These are phyloP conservation scores for Teleogryllus occipitalis DNA, from an alignment of 1,140 invertebrate genomes.

Conservation along the genomic window DNA sequence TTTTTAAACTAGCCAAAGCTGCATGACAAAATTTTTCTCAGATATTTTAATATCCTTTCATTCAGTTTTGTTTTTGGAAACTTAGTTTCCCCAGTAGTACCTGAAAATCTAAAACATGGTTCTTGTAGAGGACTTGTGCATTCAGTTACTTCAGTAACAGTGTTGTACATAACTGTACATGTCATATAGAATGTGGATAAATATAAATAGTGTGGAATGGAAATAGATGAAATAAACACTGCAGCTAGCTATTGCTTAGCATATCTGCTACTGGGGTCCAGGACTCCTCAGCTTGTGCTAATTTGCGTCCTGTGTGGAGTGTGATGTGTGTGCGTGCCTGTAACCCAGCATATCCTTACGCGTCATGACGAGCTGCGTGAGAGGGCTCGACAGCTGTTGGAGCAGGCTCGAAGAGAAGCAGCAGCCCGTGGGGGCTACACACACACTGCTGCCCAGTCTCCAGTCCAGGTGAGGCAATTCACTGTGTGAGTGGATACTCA, in stretches of 20 bases:
- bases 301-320: conserved; percentile 24
- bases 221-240: neutral
- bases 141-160: too few relatives aligned
- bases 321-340: conserved; percentile 30
- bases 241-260: neutral
- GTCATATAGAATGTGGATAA: too few relatives aligned
- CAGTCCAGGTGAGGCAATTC: conserved; percentile 37
- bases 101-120: too few relatives aligned
- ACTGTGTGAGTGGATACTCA: conserved; percentile 42
- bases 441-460: conserved; percentile 36
- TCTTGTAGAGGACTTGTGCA: too few relatives aligned
- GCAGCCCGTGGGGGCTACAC: conserved; percentile 32
- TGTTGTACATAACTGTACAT: too few relatives aligned
- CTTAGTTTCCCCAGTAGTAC: too few relatives aligned
- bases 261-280: neutral
- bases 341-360: conserved; percentile 49
- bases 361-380: conserved; percentile 81
- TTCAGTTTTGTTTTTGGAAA: neutral
- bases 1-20: neutral
- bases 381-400: conserved; percentile 79
- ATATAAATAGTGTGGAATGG: too few relatives aligned
- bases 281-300: neutral
- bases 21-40: neutral
- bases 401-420: conserved; percentile 72
- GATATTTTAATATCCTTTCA: neutral